Evolutionary conservation across 2,888 invertebrate species (phyloP).

Genomic region (Acanthosoma haemorrhoidale): DNA sequence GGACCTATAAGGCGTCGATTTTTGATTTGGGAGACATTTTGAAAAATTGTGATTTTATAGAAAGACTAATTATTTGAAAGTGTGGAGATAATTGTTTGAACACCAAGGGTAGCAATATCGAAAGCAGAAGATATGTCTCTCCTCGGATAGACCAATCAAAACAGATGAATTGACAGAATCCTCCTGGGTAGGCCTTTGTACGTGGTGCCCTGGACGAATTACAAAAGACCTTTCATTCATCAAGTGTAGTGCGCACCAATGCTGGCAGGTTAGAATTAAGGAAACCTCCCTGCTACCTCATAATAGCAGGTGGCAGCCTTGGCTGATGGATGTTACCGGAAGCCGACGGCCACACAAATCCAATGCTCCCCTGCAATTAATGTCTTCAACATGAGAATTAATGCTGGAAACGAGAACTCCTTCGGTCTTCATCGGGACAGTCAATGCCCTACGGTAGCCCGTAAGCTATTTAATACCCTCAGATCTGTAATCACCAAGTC

Average conservation of each 20-base stretch:
- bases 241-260: background rate
- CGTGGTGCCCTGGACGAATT: background rate
- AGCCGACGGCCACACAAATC: conserved; percentile 23
- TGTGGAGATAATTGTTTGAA: too few relatives aligned
- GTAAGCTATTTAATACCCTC: too few relatives aligned
- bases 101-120: too few relatives aligned
- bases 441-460: background rate
- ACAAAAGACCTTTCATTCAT: conserved; percentile 24
- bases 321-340: conserved; percentile 27
- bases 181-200: background rate
- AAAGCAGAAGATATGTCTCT: too few relatives aligned
- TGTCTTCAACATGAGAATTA: conserved; percentile 13
- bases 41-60: too few relatives aligned
- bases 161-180: conserved; percentile 22
- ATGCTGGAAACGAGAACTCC: background rate
- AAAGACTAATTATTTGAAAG: too few relatives aligned
- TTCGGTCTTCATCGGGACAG: background rate
- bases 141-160: conserved; percentile 10
- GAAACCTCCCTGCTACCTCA: conserved; percentile 26
- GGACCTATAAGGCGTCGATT: too few relatives aligned
- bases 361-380: conserved; percentile 17
- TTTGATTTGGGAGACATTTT: too few relatives aligned
- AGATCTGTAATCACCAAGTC: background rate
- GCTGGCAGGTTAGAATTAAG: conserved; percentile 26
- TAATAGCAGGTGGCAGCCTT: conserved; percentile 19